Conservation (phyloP, 1,140 invertebrate genomes). For the Elysia chlorotica region DNA sequence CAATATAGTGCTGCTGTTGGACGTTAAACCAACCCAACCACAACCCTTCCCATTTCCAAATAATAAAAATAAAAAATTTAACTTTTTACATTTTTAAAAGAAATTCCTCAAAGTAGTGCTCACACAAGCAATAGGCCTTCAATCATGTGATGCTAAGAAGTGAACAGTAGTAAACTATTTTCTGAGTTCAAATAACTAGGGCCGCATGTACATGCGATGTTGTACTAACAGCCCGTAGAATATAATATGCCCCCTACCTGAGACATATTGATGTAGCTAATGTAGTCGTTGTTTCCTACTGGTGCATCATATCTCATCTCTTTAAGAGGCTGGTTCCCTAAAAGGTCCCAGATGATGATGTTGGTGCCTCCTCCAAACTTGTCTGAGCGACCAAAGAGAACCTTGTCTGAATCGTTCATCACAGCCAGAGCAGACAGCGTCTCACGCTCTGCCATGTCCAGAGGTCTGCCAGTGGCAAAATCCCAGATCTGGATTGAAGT, state of each 20-base stretch:
- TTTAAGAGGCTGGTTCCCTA: slow-evolving; percentile 57
- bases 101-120: no score
- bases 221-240: no score
- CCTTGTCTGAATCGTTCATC: slow-evolving; percentile 55
- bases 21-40: no score
- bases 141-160: no score
- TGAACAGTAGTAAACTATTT: no score
- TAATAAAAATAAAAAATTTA: no score
- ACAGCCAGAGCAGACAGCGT: slow-evolving; percentile 59
- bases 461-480: slow-evolving; percentile 54
- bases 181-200: no score
- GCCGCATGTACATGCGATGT: no score
- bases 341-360: slow-evolving; percentile 58
- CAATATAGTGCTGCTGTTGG: no score
- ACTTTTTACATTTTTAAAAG: no score
- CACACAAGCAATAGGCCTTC: no score
- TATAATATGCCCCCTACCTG: slow-evolving; percentile 18
- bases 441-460: slow-evolving; percentile 55
- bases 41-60: no score
- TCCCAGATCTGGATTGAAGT: slow-evolving; percentile 63
- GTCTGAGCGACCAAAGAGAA: slow-evolving; percentile 57
- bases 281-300: slow-evolving; percentile 58
- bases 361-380: slow-evolving; percentile 58
- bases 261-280: slow-evolving; percentile 54
- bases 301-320: slow-evolving; percentile 55